phyloP scores from a whole-genome alignment of 2,797 vertebrate species.

The Hippopotamyrus pictus region DNA sequence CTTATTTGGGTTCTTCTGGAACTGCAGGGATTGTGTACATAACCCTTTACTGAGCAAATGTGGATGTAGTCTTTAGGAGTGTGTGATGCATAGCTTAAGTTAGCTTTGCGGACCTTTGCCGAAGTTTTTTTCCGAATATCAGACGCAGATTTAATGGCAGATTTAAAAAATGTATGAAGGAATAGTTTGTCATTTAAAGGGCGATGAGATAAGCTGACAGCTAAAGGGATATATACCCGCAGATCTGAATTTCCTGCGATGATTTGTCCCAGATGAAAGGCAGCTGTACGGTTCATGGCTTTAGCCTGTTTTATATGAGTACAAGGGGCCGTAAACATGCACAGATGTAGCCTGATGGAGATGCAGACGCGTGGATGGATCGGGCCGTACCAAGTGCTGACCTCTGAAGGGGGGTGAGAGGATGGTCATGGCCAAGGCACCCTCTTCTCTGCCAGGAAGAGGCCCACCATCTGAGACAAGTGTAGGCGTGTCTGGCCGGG shows the following conservation, averaged over 20 bases:
- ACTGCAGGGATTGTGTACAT: background rate
- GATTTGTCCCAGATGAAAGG: background rate
- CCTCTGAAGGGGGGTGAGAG: background rate
- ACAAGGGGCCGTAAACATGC: background rate
- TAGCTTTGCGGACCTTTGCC: background rate
- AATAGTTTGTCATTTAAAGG: slow-evolving; percentile 9
- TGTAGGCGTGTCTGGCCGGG: slow-evolving; percentile 2
- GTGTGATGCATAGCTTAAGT: background rate
- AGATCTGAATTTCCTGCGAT: background rate
- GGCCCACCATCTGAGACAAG: background rate
- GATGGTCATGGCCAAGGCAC: background rate
- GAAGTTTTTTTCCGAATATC: background rate
- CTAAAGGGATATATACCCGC: background rate
- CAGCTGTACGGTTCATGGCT: background rate
- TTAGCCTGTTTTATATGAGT: background rate
- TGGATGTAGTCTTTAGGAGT: background rate
- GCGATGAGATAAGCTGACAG: background rate
- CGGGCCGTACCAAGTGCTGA: background rate
- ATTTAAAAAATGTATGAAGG: background rate
- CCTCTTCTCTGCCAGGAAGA: background rate
- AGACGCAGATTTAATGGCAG: background rate
- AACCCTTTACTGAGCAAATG: background rate
- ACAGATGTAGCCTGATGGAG: background rate
- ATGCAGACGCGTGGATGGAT: background rate
- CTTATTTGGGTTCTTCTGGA: background rate